Conservation (phyloP, 2,888 invertebrate species). For the Tetropium fuscum region DNA sequence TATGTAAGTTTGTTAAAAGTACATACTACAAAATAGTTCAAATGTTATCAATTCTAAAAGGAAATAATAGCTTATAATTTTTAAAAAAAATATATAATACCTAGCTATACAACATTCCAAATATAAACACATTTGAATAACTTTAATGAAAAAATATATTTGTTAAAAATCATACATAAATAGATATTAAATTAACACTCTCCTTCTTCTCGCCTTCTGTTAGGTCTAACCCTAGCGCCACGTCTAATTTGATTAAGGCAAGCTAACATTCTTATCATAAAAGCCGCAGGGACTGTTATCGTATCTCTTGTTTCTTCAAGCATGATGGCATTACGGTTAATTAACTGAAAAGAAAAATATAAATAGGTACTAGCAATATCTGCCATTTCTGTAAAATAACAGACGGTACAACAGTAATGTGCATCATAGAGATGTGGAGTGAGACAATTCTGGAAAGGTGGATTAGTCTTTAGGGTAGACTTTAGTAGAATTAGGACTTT, state of each 20-base stretch:
- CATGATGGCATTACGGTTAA: slow-evolving; percentile 84
- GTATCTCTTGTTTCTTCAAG: slow-evolving; percentile 88
- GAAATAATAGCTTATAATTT: too few relatives aligned
- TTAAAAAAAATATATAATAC: slow-evolving; percentile 12
- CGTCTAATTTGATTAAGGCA: slow-evolving; percentile 76
- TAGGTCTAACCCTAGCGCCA: slow-evolving; percentile 50
- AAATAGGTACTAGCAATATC: slow-evolving; percentile 71
- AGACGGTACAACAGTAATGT: too few relatives aligned
- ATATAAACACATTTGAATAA: slow-evolving; percentile 8
- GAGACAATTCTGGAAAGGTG: too few relatives aligned
- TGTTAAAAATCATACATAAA: too few relatives aligned
- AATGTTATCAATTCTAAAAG: too few relatives aligned
- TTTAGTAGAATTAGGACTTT: too few relatives aligned
- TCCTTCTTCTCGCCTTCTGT: slow-evolving; percentile 42
- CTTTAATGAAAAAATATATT: too few relatives aligned
- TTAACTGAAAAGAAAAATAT: slow-evolving; percentile 70
- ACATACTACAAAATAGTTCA: too few relatives aligned
- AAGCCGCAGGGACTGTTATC: slow-evolving; percentile 87
- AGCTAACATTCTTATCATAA: slow-evolving; percentile 84
- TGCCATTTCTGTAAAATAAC: slow-evolving; percentile 70
- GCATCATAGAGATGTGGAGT: too few relatives aligned
- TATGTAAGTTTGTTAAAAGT: too few relatives aligned
- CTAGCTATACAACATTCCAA: slow-evolving; percentile 13
- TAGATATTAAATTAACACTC: slow-evolving; percentile 35
- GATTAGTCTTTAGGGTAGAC: too few relatives aligned